Percentiles rank a stretch among this genome's conserved stretches.
phyloP scores from a whole-genome alignment of 2,888 invertebrate species.

The Lasioglossum oenotherae region DNA sequence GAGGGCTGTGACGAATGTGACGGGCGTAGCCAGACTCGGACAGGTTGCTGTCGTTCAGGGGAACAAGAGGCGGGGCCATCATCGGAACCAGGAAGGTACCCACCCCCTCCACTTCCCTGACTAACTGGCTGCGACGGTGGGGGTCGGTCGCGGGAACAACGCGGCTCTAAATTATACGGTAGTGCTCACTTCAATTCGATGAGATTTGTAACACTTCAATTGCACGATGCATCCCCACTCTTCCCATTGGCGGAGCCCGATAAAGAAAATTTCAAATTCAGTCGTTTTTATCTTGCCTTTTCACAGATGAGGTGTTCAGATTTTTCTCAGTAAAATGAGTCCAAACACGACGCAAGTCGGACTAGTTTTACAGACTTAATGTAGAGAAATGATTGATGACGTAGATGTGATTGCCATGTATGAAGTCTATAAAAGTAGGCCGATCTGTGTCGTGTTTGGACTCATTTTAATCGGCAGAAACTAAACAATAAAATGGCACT shows the following conservation, averaged over 20 bases:
- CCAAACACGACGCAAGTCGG: background rate
- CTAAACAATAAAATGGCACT: background rate
- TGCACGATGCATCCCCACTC: background rate
- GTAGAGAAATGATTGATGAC: background rate
- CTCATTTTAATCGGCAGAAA: background rate
- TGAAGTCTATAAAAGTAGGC: background rate
- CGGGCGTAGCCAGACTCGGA: conserved; percentile 52
- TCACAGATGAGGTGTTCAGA: background rate
- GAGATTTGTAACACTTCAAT: background rate
- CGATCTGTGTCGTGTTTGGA: background rate
- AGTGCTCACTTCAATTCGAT: background rate
- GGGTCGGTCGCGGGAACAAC: conserved; percentile 28
- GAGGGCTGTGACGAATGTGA: conserved; percentile 65
- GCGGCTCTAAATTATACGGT: conserved; percentile 38
- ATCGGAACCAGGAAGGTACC: conserved; percentile 20
- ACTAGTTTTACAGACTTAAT: background rate
- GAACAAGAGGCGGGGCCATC: conserved; percentile 7
- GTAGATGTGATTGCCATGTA: background rate
- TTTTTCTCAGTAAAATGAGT: background rate
- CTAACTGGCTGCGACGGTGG: background rate
- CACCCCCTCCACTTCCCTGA: background rate
- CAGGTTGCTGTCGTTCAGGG: conserved; percentile 58
- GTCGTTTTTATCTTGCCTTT: no score
- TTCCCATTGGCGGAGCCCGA: no score
- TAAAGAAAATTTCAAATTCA: no score